These are phyloP conservation scores for Morpho helenor DNA, from an alignment of 2,888 invertebrate species.

Conservation along the genomic window DNA sequence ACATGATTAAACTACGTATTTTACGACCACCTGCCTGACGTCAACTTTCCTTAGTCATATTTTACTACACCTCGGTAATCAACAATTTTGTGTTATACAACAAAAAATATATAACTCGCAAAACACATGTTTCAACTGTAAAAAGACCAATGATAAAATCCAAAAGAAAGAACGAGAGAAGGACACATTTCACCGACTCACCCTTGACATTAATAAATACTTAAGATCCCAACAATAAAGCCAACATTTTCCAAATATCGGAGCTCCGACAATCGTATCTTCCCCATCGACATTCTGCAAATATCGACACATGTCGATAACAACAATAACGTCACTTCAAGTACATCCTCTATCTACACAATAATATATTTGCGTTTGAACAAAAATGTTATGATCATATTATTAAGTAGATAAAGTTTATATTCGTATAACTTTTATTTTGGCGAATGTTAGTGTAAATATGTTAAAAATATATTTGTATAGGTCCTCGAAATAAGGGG, in stretches of 20 bases:
- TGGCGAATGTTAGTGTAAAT: slow-evolving; percentile 18
- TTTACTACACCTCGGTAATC: too few relatives aligned
- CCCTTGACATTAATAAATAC: slow-evolving; percentile 19
- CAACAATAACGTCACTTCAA: slow-evolving; percentile 50
- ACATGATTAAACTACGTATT: too few relatives aligned
- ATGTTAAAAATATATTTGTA: slow-evolving; percentile 40
- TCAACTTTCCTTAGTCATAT: too few relatives aligned
- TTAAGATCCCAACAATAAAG: slow-evolving; percentile 16
- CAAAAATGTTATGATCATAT: slow-evolving; percentile 27
- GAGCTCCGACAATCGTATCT: slow-evolving; percentile 36
- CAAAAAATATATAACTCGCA: too few relatives aligned
- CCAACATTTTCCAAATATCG: slow-evolving; percentile 21
- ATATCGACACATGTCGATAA: slow-evolving; percentile 62
- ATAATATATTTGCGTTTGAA: slow-evolving; percentile 24
- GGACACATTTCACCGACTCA: neutral
- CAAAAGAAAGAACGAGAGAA: too few relatives aligned
- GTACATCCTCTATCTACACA: slow-evolving; percentile 52
- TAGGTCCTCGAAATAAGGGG: slow-evolving; percentile 65
- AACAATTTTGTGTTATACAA: too few relatives aligned
- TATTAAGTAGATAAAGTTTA: slow-evolving; percentile 2
- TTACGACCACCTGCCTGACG: too few relatives aligned
- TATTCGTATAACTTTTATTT: slow-evolving; percentile 29
- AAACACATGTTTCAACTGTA: too few relatives aligned
- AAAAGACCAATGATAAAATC: too few relatives aligned
- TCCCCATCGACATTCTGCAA: slow-evolving; percentile 28